Percentiles rank a stretch among this genome's conserved stretches.
phyloP scores from a whole-genome alignment of 2,797 vertebrate genomes.

The Florisuga fusca region DNA sequence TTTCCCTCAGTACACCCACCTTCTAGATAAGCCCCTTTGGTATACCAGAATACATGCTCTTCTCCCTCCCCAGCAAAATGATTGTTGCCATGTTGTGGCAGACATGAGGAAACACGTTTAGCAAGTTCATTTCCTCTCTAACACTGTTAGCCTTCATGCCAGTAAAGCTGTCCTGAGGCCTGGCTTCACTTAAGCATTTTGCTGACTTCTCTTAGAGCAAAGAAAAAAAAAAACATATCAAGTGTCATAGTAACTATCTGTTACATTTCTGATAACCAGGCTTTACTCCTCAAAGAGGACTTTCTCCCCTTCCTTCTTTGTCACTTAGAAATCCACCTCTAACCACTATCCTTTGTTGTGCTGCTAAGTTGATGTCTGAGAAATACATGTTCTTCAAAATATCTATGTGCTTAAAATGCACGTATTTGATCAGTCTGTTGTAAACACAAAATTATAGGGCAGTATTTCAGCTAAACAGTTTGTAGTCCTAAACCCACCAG shows the following conservation, averaged over 20 bases:
- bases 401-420: not conserved
- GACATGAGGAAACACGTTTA: not conserved
- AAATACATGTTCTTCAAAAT: not conserved
- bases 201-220: not conserved
- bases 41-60: not conserved
- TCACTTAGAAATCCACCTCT: not conserved
- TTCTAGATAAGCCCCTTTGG: not conserved
- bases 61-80: not conserved
- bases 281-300: not conserved
- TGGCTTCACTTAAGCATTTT: not conserved
- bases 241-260: not conserved
- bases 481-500: not conserved
- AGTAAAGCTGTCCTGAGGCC: not conserved
- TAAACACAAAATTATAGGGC: not conserved
- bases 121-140: not conserved
- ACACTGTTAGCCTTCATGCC: not conserved
- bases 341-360: not conserved
- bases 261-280: not conserved
- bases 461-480: not conserved
- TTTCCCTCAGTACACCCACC: not conserved
- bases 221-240: not conserved
- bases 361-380: not conserved
- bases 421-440: not conserved
- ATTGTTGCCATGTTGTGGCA: not conserved
- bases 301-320: not conserved